These are phyloP conservation scores for Fundulus diaphanus DNA, from an alignment of 2,797 vertebrate species.

Conservation along the genomic window DNA sequence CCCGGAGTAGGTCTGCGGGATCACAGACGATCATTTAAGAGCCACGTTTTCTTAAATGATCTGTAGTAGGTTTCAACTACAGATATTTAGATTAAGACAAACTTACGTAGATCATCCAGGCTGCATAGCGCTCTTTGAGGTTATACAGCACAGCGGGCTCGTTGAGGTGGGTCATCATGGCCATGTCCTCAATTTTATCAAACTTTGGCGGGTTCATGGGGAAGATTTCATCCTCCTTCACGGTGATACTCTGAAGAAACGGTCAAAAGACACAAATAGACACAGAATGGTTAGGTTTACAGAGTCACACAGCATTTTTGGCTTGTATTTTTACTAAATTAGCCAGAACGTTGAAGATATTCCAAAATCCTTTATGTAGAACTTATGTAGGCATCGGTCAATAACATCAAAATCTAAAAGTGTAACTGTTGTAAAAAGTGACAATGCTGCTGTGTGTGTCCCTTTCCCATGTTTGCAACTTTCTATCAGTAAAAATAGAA, in stretches of 20 bases:
- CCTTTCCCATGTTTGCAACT: background rate
- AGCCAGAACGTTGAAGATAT: background rate
- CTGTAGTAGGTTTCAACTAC: background rate
- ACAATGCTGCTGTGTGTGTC: background rate
- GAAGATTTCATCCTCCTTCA: slow-evolving; percentile 85
- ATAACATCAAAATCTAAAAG: background rate
- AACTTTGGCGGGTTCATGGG: slow-evolving; percentile 72
- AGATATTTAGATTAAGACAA: background rate
- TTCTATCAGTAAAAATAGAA: background rate
- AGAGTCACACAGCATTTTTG: background rate
- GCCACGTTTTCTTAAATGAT: background rate
- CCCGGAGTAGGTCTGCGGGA: slow-evolving; percentile 86
- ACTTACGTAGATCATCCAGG: slow-evolving; percentile 92
- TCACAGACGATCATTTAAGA: slow-evolving; percentile 12
- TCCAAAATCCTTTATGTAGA: background rate
- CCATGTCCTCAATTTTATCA: slow-evolving; percentile 84
- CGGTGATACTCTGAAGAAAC: slow-evolving; percentile 76
- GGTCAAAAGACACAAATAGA: background rate
- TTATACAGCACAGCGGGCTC: slow-evolving; percentile 91
- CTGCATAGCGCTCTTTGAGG: slow-evolving; percentile 94
- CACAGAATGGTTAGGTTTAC: too few species aligned
- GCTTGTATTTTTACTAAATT: background rate
- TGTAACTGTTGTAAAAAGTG: background rate
- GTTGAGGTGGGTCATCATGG: slow-evolving; percentile 82
- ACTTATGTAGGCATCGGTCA: background rate